Evolutionary conservation across 2,797 vertebrate genomes (phyloP), one percentile per base, ranked within the genome.

Genomic region (Etheostoma nigrum): DNA sequence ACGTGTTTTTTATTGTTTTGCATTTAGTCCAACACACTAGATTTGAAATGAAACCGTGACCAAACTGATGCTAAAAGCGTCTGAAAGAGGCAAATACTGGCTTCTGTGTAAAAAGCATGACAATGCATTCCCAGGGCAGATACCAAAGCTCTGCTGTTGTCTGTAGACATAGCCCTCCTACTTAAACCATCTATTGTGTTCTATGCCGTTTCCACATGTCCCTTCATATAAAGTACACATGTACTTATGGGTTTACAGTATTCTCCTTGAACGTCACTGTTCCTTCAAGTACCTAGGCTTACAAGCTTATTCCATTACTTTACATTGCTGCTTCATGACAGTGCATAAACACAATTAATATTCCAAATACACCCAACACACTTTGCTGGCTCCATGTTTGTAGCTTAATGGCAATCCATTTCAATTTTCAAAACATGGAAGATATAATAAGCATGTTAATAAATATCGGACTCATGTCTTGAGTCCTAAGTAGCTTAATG

Each of bases 231-330:
- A 8, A 40, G 4, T 53, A 48, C 23, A 72, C 57, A 67, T 44
- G 44, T 45, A 54, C 49, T 76, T 54, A 72, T 71, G 57, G 66
- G 76, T 75, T 73, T 67, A 73, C 40, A 2, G 62, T 7, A 59
- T 70, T 79, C 69, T 64, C 71, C 55, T 44, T 78, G 51, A 64
- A 60, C 25, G 68, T 60, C 44, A 55, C 33, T n/a, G 11, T 67
- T 74, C 25, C 33, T 45, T 72, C 49, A 70, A 45, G 69, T 75
- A 58, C 36, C 21, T 7, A 7, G 44, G 58, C 73, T 83, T 76
- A 83, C 21, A 68, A 47, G 33, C 72, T 72, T 67, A 75, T 48
- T 78, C 42, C 40, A 72, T 76, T 76, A 58, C 23, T 77, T 76
- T 62, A 60, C 47, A 68, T 25, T 42, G 23, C 65, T 65, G 59